Conservation (phyloP, 2,797 vertebrate species). For the Oreonectes daqikongensis region DNA sequence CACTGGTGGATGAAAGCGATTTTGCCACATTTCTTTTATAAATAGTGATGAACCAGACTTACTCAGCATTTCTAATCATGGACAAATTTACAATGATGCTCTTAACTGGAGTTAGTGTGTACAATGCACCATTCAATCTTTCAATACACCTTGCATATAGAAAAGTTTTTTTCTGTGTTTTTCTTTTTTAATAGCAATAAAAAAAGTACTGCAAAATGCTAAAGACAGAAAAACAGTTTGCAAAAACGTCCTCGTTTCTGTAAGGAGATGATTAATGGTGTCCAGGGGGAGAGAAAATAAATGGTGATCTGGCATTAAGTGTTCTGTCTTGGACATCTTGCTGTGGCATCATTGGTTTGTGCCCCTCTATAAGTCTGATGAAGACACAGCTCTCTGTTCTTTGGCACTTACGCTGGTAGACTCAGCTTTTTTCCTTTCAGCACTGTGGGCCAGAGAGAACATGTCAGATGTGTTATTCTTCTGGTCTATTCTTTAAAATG, state of each 20-base stretch:
- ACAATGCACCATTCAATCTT: slow-evolving; percentile 41
- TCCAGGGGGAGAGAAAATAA: slow-evolving; percentile 33
- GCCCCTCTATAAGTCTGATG: slow-evolving; percentile 82
- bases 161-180: slow-evolving; percentile 68
- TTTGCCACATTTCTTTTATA: neutral
- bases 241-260: slow-evolving; percentile 78
- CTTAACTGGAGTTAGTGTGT: slow-evolving; percentile 60
- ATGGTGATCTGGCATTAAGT: slow-evolving; percentile 55
- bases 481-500: neutral
- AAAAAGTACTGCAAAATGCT: slow-evolving; percentile 95
- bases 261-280: slow-evolving; percentile 79
- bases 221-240: slow-evolving; percentile 86
- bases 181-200: slow-evolving; percentile 90
- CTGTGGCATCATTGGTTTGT: slow-evolving; percentile 79
- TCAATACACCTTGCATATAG: slow-evolving; percentile 85
- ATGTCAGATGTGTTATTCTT: slow-evolving; percentile 13
- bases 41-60: slow-evolving; percentile 17
- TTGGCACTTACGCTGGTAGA: slow-evolving; percentile 92
- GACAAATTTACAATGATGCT: slow-evolving; percentile 74
- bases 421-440: slow-evolving; percentile 99
- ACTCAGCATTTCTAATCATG: slow-evolving; percentile 62
- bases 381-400: slow-evolving; percentile 74
- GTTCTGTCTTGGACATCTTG: slow-evolving; percentile 83
- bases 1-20: neutral
- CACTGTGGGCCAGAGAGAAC: slow-evolving; percentile 72